Percentiles rank a stretch among this genome's conserved stretches.
These are phyloP conservation scores for Manacus vitellinus DNA, from an alignment of 2,113 vertebrate genomes.

Conservation along the genomic window DNA sequence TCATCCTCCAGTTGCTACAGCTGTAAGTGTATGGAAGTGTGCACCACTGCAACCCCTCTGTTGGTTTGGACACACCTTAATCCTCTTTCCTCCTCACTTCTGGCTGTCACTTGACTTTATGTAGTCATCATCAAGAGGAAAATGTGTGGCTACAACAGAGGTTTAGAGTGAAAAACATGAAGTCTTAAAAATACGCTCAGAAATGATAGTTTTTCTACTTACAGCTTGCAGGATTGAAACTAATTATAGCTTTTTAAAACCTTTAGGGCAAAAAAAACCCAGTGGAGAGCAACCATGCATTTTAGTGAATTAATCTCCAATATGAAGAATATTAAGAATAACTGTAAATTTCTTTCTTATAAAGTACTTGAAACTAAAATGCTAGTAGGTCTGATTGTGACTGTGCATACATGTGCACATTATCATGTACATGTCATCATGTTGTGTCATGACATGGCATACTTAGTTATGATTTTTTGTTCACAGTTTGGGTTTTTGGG, in stretches of 20 bases:
- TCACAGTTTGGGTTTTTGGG: background rate
- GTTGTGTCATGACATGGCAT: background rate
- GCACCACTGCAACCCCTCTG: background rate
- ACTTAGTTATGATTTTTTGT: background rate
- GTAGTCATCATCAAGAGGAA: background rate
- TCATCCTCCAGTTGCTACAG: background rate
- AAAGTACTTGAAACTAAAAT: background rate
- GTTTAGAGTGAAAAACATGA: background rate
- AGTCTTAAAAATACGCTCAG: background rate
- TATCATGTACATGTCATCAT: too few relatives aligned
- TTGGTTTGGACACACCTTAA: background rate
- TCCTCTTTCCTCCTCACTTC: background rate
- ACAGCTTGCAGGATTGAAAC: background rate
- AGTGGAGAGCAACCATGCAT: background rate
- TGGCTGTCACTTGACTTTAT: background rate
- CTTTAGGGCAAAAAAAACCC: background rate
- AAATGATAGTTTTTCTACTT: background rate
- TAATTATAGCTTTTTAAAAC: background rate
- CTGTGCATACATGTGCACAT: background rate
- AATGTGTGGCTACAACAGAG: background rate
- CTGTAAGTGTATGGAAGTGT: background rate
- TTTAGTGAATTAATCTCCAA: background rate
- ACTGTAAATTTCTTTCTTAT: background rate
- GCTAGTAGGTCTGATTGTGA: fast-evolving
- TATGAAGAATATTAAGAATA: background rate